These are phyloP conservation scores for Manacus vitellinus DNA, from an alignment of 2,113 vertebrate genomes.

Conservation along the genomic window DNA sequence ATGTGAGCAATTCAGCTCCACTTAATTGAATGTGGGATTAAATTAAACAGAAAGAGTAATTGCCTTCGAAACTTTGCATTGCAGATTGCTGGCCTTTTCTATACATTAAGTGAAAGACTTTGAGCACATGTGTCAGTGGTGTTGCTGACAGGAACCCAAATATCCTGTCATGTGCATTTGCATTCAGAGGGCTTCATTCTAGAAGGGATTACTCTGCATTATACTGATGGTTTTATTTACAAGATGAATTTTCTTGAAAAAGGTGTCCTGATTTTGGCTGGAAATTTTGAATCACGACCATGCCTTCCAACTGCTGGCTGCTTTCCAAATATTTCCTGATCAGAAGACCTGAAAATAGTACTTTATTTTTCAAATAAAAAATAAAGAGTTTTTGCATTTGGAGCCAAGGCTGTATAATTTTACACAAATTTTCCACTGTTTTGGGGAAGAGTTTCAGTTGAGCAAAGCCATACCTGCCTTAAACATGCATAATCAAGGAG, in stretches of 20 bases:
- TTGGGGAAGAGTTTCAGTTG: neutral
- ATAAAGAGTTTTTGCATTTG: neutral
- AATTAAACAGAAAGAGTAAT: constrained; percentile 48
- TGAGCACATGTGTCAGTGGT: neutral
- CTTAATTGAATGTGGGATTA: constrained; percentile 28
- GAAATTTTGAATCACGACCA: constrained; percentile 14
- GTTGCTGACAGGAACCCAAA: neutral
- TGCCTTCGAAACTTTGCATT: constrained; percentile 30
- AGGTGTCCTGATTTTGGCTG: neutral
- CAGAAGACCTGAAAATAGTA: neutral
- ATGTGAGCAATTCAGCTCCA: neutral
- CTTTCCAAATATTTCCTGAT: neutral
- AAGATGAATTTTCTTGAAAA: constrained; percentile 5
- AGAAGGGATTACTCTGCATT: neutral
- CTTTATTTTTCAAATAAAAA: neutral
- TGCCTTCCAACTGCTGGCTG: neutral
- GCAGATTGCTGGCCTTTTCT: constrained; percentile 11
- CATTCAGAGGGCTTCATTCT: neutral
- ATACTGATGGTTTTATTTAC: neutral
- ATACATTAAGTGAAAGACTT: constrained; percentile 6
- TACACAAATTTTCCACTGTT: neutral
- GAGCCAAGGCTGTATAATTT: neutral
- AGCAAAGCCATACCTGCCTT: neutral
- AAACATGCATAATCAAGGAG: neutral
- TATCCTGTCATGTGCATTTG: neutral